phyloP scores from a whole-genome alignment of 2,888 invertebrate genomes.

The Ferdinandea cuprea region DNA sequence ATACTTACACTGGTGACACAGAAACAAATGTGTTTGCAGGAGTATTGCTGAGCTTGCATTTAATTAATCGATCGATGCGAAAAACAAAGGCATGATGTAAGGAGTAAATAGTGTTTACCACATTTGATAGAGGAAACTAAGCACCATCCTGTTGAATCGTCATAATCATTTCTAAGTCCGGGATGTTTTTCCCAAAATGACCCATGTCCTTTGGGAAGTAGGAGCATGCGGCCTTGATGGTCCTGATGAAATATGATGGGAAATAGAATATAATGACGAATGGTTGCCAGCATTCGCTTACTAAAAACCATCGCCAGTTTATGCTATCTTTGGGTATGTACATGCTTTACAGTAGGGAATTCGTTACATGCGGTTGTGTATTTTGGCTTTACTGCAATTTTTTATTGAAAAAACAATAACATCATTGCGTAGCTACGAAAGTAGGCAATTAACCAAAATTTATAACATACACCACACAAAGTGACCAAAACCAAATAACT shows the following conservation, averaged over 20 bases:
- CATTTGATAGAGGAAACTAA: conserved; percentile 9
- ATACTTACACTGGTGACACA: conserved; percentile 2
- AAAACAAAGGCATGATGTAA: background rate
- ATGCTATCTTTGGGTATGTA: too few relatives aligned
- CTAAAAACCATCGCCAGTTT: too few relatives aligned
- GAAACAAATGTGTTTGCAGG: conserved; percentile 21
- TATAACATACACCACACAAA: too few relatives aligned
- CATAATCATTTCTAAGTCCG: conserved; percentile 10
- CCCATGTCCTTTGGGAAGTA: background rate
- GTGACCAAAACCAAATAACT: too few relatives aligned
- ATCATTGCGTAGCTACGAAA: too few relatives aligned
- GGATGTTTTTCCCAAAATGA: background rate
- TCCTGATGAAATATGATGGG: background rate
- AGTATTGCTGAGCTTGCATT: conserved; percentile 16
- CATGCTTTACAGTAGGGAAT: too few relatives aligned
- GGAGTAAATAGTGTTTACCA: conserved; percentile 5
- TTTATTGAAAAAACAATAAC: too few relatives aligned
- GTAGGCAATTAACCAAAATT: too few relatives aligned
- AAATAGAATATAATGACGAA: background rate
- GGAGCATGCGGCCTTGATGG: background rate
- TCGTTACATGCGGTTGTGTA: too few relatives aligned
- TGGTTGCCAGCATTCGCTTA: too few relatives aligned
- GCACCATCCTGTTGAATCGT: background rate
- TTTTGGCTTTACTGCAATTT: too few relatives aligned
- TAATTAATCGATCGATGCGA: conserved; percentile 25